A percentile compares a stretch with the other conserved stretches of the same genome.
Conservation (phyloP, 2,113 vertebrate genomes). For the Phylloscopus trochilus region DNA sequence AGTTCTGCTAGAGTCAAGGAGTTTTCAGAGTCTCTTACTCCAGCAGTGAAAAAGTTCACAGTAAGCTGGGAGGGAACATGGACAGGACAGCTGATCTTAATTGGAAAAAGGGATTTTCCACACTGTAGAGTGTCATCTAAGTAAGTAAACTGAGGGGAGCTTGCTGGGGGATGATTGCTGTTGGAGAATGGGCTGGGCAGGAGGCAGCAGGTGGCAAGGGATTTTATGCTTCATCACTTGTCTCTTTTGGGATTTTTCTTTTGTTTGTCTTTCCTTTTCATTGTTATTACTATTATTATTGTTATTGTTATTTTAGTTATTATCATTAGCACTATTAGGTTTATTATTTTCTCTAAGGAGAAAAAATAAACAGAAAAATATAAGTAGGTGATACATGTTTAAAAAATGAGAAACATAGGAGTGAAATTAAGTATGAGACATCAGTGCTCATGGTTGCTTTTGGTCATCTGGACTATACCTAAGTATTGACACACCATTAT, state of each 20-base stretch:
- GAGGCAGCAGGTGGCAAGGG: background rate
- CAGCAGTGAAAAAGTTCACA: background rate
- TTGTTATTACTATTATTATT: background rate
- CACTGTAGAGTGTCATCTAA: background rate
- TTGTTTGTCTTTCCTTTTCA: background rate
- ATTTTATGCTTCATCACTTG: background rate
- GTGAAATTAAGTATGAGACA: background rate
- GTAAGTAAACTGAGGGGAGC: background rate
- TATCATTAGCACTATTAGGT: background rate
- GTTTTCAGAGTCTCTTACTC: background rate
- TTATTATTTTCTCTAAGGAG: background rate
- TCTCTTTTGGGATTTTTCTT: background rate
- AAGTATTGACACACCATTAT: background rate
- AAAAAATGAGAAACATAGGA: background rate
- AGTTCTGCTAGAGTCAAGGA: background rate
- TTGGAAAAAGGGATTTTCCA: background rate
- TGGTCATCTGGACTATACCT: background rate
- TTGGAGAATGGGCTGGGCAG: no score
- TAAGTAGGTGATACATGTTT: background rate
- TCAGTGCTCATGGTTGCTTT: background rate
- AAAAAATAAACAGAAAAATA: background rate
- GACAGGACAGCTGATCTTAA: background rate
- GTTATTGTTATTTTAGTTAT: background rate
- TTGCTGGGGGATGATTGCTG: background rate
- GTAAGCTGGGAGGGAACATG: no score